These are phyloP conservation scores for Brachionus koreanus DNA, from an alignment of 1,140 invertebrate species.

Conservation along the genomic window DNA sequence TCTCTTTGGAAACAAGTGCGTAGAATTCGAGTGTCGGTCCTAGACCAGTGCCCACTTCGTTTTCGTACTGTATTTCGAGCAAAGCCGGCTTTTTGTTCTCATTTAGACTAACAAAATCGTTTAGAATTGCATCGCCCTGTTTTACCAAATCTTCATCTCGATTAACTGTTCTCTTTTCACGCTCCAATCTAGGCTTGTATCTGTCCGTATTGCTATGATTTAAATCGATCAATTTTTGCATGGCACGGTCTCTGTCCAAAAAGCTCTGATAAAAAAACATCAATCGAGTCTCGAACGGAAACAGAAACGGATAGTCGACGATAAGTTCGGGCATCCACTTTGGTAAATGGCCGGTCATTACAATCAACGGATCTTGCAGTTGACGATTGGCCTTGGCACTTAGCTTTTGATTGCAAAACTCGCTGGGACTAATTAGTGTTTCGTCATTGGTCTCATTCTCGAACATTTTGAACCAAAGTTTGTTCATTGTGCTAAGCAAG, in stretches of 20 bases:
- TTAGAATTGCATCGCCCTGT: conserved; percentile 21
- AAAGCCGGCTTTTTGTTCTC: conserved; percentile 71
- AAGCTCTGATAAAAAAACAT: conserved; percentile 90
- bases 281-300: conserved; percentile 92
- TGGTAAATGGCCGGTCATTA: conserved; percentile 94
- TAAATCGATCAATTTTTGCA: conserved; percentile 84
- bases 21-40: conserved; percentile 99
- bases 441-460: conserved; percentile 44
- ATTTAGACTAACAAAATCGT: background rate
- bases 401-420: conserved; percentile 72
- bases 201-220: conserved; percentile 68
- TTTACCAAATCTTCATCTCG: background rate
- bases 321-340: conserved; percentile 90
- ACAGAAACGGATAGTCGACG: conserved; percentile 83
- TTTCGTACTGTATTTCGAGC: conserved; percentile 92
- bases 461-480: conserved; percentile 84
- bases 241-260: conserved; percentile 80
- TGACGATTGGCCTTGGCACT: conserved; percentile 93
- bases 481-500: conserved; percentile 83
- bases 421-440: conserved; percentile 56
- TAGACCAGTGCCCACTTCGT: conserved; percentile 91
- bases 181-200: conserved; percentile 84
- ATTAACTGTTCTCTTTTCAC: conserved; percentile 62
- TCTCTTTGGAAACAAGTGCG: conserved; percentile 86
- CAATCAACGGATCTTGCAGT: conserved; percentile 90